Conservation (phyloP, 2,888 invertebrate genomes). For the Syritta pipiens region DNA sequence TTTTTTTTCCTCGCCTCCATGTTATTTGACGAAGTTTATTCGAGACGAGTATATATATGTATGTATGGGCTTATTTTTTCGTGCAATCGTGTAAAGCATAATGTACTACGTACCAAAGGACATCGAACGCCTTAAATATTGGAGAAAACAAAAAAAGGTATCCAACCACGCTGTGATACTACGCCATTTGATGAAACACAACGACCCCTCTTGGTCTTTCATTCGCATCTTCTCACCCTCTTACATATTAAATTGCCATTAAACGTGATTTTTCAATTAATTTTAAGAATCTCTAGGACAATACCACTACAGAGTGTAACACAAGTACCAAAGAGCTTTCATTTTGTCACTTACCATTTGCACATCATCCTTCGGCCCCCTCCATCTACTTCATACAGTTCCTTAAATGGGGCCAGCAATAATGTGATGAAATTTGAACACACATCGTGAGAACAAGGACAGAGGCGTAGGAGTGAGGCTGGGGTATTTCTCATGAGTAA, state of each 20-base stretch:
- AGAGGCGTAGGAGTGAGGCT: neutral
- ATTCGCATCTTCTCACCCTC: neutral
- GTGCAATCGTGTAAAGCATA: constrained; percentile 4
- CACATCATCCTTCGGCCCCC: neutral
- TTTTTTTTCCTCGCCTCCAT: neutral
- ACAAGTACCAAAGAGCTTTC: constrained; percentile 49
- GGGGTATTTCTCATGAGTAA: constrained; percentile 5
- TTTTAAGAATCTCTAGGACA: constrained; percentile 53
- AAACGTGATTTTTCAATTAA: constrained; percentile 65
- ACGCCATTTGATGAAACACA: neutral
- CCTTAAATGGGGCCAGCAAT: constrained; percentile 20
- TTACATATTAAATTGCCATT: constrained; percentile 48
- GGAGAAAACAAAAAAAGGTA: constrained; percentile 5
- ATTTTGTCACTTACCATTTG: constrained; percentile 42
- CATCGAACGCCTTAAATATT: constrained; percentile 30
- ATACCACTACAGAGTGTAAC: constrained; percentile 31
- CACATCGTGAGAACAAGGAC: neutral
- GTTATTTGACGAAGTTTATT: neutral
- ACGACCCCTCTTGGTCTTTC: neutral
- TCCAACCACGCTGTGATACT: neutral
- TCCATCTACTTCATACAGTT: neutral
- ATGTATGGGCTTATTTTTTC: constrained; percentile 13
- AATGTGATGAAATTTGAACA: constrained; percentile 33
- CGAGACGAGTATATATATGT: neutral
- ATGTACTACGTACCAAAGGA: too few species aligned